Evolutionary conservation across 2,797 vertebrate genomes (phyloP).

Genomic region (Squalus acanthias): DNA sequence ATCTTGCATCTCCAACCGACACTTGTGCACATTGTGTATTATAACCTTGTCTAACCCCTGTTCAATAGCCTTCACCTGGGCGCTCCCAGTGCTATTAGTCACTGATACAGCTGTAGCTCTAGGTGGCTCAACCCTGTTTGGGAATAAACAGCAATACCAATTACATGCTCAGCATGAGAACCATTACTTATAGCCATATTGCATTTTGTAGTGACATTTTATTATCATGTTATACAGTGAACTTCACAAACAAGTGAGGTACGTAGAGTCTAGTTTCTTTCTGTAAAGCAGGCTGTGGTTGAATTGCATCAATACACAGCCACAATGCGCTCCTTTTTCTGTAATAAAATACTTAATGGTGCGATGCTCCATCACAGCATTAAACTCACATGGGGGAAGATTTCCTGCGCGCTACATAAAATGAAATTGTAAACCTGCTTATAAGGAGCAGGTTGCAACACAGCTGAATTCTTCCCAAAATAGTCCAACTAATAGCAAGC

Average conservation of each 20-base stretch:
- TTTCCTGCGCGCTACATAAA: not conserved
- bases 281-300: not conserved
- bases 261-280: not conserved
- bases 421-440: slow-evolving; percentile 9
- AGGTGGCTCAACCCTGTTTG: not conserved
- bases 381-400: not conserved
- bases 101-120: not conserved
- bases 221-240: slow-evolving; percentile 3
- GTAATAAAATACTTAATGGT: not conserved
- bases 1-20: not conserved
- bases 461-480: not conserved
- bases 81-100: not conserved
- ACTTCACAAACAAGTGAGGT: slow-evolving; percentile 13
- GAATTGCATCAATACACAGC: not conserved
- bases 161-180: slow-evolving; percentile 10
- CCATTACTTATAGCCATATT: not conserved
- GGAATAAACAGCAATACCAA: slow-evolving; percentile 19
- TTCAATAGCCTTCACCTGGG: not conserved
- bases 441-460: not conserved
- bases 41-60: not conserved
- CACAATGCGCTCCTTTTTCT: not conserved
- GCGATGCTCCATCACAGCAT: not conserved
- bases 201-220: slow-evolving; percentile 10
- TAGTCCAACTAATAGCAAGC: not conserved
- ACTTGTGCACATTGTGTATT: not conserved